phyloP scores from a whole-genome alignment of 2,888 invertebrate species.

The Melanchra persicariae region DNA sequence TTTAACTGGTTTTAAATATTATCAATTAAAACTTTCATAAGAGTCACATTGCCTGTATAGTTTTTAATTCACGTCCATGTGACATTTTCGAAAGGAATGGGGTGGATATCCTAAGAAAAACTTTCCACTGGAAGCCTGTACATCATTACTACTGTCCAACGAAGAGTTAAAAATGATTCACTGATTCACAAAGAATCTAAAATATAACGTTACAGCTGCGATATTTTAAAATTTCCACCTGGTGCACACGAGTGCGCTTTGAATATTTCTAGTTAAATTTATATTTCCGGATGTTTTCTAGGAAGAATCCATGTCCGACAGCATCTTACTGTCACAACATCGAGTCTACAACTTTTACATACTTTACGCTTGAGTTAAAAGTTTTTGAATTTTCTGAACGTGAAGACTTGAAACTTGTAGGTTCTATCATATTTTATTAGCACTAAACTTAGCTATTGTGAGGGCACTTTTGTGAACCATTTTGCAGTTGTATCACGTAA shows the following conservation, averaged over 20 bases:
- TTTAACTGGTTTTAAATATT: no score
- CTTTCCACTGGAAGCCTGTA: not conserved
- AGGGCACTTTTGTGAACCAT: not conserved
- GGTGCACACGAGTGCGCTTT: not conserved
- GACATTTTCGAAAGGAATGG: no score
- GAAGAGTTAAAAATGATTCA: conserved; percentile 4
- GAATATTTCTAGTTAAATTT: not conserved
- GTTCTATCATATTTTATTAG: not conserved
- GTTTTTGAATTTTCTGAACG: not conserved
- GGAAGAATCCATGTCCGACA: not conserved
- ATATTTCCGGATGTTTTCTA: conserved; percentile 2
- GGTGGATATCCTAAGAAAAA: not conserved
- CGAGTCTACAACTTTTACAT: not conserved
- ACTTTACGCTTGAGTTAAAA: conserved; percentile 3
- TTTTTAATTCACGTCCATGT: no score
- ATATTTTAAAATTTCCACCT: not conserved
- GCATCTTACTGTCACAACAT: not conserved
- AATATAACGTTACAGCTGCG: not conserved
- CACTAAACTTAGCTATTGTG: not conserved
- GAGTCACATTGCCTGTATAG: no score
- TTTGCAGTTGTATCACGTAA: not conserved
- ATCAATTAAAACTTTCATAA: no score
- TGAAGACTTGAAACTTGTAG: not conserved
- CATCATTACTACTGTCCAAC: not conserved
- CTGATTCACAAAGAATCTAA: not conserved